Base-by-base conservation (phyloP, 2,113 vertebrate genomes). In the Corvus moneduloides region DNA sequence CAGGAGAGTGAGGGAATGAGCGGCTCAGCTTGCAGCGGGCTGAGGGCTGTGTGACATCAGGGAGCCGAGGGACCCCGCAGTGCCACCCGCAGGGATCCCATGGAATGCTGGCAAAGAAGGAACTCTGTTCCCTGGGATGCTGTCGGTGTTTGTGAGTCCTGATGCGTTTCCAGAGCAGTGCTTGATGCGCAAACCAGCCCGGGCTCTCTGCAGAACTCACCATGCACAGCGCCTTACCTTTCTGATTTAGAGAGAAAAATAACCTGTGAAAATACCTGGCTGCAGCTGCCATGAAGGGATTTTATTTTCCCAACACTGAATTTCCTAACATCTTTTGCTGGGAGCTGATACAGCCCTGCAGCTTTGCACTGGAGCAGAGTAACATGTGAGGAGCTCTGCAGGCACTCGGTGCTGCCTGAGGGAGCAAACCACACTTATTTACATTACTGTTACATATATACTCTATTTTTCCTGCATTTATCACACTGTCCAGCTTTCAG, bases 121-220 rank as follows among this genome's bases (percentile, higher is more conserved):
- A 83, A 0, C 37, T 55, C 35, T 13, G 35, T 21, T 58, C 35
- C 84, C 49, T 0, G 2, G 2, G 23, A 27, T 7, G 33, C 49
- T 26, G 22, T 7, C 27, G 2, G 26, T 0, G 6, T 11, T 52
- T 1, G 1, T 13, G 37, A 21, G 56, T 59, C 77, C 69, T 19
- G 49, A 2, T 0, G 10, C 71, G 0, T 63, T 41, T 7, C 15
- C 68, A 20, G 37, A 9, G 75, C 75, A 1, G 30, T 10, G 27
- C 73, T 55, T 33, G 43, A 39, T 15, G 82, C 11, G 3, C 77
- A 16, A 6, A 30, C 3, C 28, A 2, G 14, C 54, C 44, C 2
- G 0, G 16, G n/a, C 39, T 59, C 58, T 30, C 59, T 64, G 12
- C 61, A 48, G 62, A 22, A 1, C 79, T 55, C 7, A 9, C 68